These are phyloP conservation scores for Arizona elegans DNA, from an alignment of 2,113 vertebrate species.

Conservation along the genomic window DNA sequence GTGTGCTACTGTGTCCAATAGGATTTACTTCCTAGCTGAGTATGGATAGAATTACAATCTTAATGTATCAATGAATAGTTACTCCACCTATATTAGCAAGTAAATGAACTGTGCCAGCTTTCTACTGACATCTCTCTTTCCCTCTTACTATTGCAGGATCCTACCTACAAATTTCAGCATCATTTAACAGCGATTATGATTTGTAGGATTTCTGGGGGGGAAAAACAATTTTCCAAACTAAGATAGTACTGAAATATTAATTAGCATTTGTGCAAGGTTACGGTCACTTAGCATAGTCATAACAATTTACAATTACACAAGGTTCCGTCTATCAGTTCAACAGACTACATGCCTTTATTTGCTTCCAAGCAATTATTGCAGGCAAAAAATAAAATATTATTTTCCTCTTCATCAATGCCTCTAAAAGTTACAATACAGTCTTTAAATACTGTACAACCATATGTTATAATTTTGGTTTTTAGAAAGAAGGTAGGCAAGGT, in stretches of 20 bases:
- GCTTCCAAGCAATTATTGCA: conserved; percentile 37
- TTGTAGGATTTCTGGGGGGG: conserved; percentile 54
- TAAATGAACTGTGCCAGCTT: background rate
- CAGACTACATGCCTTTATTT: conserved; percentile 48
- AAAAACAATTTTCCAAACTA: conserved; percentile 58
- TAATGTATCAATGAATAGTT: background rate
- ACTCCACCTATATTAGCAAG: background rate
- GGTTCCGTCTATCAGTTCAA: conserved; percentile 30
- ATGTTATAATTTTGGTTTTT: background rate
- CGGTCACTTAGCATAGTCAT: conserved; percentile 59
- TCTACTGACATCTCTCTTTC: conserved; percentile 32
- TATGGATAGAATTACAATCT: background rate
- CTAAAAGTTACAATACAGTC: background rate
- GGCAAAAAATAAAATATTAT: conserved; percentile 35
- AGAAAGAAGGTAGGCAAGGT: background rate
- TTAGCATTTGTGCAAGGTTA: conserved; percentile 63
- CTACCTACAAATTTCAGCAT: conserved; percentile 46
- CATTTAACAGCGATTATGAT: conserved; percentile 66
- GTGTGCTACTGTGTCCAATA: background rate
- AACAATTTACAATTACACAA: conserved; percentile 63
- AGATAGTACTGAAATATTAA: conserved; percentile 63
- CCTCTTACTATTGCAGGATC: conserved; percentile 37
- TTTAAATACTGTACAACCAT: conserved; percentile 32
- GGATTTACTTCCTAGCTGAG: background rate
- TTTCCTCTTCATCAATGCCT: background rate